Percentiles rank a stretch among this genome's conserved stretches.
Conservation (phyloP, 2,797 vertebrate genomes). For the Pangasius larnaudii region DNA sequence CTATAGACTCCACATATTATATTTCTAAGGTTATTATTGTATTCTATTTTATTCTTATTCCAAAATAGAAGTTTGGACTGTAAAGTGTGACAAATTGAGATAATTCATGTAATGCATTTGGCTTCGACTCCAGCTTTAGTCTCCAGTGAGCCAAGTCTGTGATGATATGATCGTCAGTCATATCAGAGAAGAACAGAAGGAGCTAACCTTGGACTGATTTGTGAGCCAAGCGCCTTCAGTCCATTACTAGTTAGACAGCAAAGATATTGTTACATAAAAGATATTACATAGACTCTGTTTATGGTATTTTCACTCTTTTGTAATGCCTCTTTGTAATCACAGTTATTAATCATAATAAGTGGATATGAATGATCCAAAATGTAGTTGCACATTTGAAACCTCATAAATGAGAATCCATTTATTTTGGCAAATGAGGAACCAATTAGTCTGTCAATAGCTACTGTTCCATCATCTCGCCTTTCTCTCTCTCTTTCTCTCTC, state of each 20-base stretch:
- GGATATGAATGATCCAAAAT: neutral
- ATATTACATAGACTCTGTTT: neutral
- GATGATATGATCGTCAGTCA: neutral
- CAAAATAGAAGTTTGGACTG: neutral
- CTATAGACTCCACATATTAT: neutral
- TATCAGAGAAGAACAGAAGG: conserved; percentile 7
- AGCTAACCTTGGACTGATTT: neutral
- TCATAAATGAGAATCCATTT: neutral
- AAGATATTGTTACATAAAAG: neutral
- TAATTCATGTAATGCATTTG: neutral
- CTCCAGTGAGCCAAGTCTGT: neutral
- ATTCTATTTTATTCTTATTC: neutral
- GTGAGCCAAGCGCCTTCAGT: neutral
- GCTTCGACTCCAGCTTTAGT: neutral
- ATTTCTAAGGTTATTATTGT: neutral
- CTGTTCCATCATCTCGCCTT: neutral
- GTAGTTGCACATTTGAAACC: neutral
- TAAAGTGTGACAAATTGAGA: neutral
- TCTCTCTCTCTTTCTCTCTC: neutral
- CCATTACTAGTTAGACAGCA: neutral
- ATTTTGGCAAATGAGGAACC: neutral
- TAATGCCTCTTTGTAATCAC: neutral
- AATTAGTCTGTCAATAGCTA: conserved; percentile 15
- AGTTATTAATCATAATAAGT: conserved; percentile 15
- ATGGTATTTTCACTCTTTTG: neutral